Evolutionary conservation across 2,797 vertebrate species (phyloP), one percentile per base, ranked within the genome.

Genomic region (Hyperoplus lanceolatus): DNA sequence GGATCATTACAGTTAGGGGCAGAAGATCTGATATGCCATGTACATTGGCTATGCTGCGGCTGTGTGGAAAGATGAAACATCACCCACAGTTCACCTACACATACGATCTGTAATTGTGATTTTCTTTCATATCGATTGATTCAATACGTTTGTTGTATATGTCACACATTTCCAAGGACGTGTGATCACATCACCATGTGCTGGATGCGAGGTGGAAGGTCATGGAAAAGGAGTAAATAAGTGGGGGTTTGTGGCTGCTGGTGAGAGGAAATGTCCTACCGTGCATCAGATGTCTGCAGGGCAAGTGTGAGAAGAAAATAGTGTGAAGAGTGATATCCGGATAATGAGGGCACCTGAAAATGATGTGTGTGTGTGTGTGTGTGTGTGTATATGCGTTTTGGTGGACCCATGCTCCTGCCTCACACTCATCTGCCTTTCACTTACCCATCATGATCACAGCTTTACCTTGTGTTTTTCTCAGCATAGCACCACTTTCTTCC

Each of bases 361-460:
- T 51, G 45, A 75, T 70, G 64, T 29, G 29, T 3, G 29, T 29
- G 29, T 29, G 29, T 29, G 29, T 29, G 29, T 29, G 29, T 29
- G 29, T 29, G 29, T 29, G 29, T 29, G 29, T 29, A 3, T 29
- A 2, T 29, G 29, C 29, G 29, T 29, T 29, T 29, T 29, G 29
- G 29, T 29, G 29, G 29, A 83, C 82, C 18, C 75, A 83, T 54
- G 78, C 65, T 80, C 62, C 85, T 74, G 79, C 68, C 48, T 85
- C 59, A 18, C 65, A 29, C 29, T 82, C 84, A 74, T 89, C 87
- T 87, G 82, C 80, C 39, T 73, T 65, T 84, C 76, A 73, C 60
- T 49, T n/a, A 55, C 57, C 62, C 50, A 0, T 72, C 69, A 42
- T 48, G 29, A 70, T 54, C 57, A 8, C n/a, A 69, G 36, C 68